Evolutionary conservation across 2,797 vertebrate genomes (phyloP).

Genomic region (Enteromius treurensis): DNA sequence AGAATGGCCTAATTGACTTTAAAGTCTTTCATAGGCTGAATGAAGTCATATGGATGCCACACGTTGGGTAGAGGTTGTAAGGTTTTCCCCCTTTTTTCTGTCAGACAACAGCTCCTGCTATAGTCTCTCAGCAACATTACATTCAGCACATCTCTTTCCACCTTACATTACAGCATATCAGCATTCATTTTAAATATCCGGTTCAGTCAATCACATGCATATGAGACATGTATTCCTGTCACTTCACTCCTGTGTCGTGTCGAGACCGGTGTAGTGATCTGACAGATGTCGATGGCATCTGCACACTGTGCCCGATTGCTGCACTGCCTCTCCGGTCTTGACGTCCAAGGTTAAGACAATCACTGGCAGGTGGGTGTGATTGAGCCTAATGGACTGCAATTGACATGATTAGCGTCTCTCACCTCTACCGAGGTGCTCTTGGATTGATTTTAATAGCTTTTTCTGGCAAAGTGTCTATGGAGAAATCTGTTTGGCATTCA

Average conservation of each 20-base stretch:
- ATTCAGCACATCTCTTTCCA: not conserved
- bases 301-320: conserved; percentile 36
- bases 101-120: not conserved
- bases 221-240: not conserved
- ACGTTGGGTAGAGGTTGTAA: not conserved
- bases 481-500: conserved; percentile 61
- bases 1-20: not conserved
- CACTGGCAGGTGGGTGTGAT: conserved; percentile 60
- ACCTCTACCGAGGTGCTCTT: conserved; percentile 51
- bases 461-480: conserved; percentile 49
- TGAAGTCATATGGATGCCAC: not conserved
- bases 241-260: not conserved
- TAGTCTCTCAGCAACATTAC: not conserved
- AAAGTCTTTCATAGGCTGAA: conserved; percentile 7
- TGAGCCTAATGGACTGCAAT: conserved; percentile 62
- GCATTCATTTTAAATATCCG: not conserved
- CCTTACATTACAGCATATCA: not conserved
- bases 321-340: conserved; percentile 31
- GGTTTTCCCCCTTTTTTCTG: too few relatives aligned
- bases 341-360: conserved; percentile 59
- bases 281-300: conserved; percentile 43
- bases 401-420: conserved; percentile 62
- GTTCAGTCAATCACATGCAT: conserved; percentile 17
- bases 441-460: conserved; percentile 63
- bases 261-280: conserved; percentile 12